phyloP scores from a whole-genome alignment of 2,797 vertebrate genomes.

The Helicolenus hilgendorfi region DNA sequence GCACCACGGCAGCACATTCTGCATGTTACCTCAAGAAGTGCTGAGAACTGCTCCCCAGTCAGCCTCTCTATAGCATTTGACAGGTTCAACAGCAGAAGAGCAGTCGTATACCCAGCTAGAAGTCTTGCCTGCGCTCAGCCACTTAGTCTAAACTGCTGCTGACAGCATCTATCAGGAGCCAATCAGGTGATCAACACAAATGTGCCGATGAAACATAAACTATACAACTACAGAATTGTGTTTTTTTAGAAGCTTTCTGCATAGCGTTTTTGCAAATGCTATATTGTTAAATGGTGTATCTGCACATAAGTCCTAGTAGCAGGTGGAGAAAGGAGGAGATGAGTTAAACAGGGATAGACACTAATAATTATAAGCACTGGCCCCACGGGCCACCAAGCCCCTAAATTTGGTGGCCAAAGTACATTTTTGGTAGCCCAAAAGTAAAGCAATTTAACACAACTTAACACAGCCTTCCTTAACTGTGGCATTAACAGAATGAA shows the following conservation, averaged over 20 bases:
- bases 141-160: slow-evolving; percentile 38
- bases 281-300: background rate
- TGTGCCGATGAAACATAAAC: background rate
- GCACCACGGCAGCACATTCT: slow-evolving; percentile 78
- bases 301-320: background rate
- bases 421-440: too few species aligned
- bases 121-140: slow-evolving; percentile 1
- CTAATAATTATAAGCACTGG: too few species aligned
- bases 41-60: slow-evolving; percentile 72
- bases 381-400: too few species aligned
- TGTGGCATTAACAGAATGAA: too few species aligned
- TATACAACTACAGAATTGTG: background rate
- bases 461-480: too few species aligned
- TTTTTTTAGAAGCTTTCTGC: background rate
- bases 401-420: too few species aligned
- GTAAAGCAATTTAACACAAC: too few species aligned
- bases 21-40: slow-evolving; percentile 74
- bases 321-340: background rate
- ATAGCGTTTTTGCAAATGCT: background rate
- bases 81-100: slow-evolving; percentile 59
- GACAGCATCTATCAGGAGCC: slow-evolving; percentile 43
- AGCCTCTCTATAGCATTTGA: slow-evolving; percentile 55
- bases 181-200: slow-evolving; percentile 23
- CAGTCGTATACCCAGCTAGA: slow-evolving; percentile 11
- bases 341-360: too few species aligned